phyloP scores from a whole-genome alignment of 2,797 vertebrate genomes.

The Poecilia picta region DNA sequence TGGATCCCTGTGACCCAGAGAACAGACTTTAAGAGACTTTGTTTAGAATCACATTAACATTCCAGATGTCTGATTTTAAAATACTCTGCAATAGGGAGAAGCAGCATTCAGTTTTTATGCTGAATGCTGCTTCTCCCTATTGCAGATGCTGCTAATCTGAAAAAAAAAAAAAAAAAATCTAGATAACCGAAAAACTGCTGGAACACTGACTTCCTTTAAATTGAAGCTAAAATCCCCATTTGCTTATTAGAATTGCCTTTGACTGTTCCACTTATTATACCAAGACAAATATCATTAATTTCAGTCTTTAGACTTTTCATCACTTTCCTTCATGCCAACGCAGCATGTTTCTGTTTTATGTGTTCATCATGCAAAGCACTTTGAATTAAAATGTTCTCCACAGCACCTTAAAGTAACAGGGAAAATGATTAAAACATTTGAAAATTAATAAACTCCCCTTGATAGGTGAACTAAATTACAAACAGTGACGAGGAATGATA shows the following conservation, averaged over 20 bases:
- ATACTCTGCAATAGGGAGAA: background rate
- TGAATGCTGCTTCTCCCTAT: no score
- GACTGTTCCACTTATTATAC: background rate
- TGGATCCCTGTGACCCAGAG: background rate
- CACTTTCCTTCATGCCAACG: background rate
- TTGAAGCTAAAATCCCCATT: background rate
- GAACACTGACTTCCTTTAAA: background rate
- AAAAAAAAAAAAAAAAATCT: background rate
- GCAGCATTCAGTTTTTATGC: background rate
- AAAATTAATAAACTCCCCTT: background rate
- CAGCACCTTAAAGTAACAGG: background rate
- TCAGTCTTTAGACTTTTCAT: background rate
- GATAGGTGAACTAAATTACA: background rate
- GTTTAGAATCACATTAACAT: background rate
- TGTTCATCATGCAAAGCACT: background rate
- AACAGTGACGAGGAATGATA: background rate
- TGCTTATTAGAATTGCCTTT: background rate
- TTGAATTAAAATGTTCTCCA: background rate
- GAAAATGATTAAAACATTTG: background rate
- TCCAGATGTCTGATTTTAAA: background rate
- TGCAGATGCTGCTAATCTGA: no score
- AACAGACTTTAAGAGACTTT: background rate
- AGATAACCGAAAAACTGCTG: background rate
- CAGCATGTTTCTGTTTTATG: background rate
- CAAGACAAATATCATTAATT: background rate